A percentile compares a stretch with the other conserved stretches of the same genome.
These are phyloP conservation scores for Paracanthobrama guichenoti DNA, from an alignment of 2,113 vertebrate genomes.

Conservation along the genomic window DNA sequence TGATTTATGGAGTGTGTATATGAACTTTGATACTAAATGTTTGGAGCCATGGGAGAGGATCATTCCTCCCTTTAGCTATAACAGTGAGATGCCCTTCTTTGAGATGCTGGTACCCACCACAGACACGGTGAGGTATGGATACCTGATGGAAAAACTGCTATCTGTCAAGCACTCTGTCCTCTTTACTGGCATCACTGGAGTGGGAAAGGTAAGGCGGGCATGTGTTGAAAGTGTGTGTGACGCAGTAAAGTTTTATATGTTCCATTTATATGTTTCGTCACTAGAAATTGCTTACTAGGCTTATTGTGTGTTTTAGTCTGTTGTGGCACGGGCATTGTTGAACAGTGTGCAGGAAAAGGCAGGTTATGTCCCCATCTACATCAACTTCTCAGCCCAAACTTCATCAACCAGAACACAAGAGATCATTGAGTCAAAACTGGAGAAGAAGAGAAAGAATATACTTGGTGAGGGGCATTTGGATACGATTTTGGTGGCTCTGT, in stretches of 20 bases:
- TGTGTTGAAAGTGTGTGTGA: neutral
- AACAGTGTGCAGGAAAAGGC: slow-evolving; percentile 79
- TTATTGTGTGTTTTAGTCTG: slow-evolving; percentile 69
- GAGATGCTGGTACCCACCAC: slow-evolving; percentile 87
- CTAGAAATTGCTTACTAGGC: neutral
- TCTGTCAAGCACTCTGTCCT: slow-evolving; percentile 81
- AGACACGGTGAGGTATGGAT: slow-evolving; percentile 86
- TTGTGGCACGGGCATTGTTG: slow-evolving; percentile 80
- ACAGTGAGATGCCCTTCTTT: slow-evolving; percentile 80
- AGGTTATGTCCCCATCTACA: slow-evolving; percentile 80
- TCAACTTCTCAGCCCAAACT: slow-evolving; percentile 85
- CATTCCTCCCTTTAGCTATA: slow-evolving; percentile 81
- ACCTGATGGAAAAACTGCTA: slow-evolving; percentile 86
- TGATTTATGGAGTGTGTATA: slow-evolving; percentile 80
- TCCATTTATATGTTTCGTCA: neutral
- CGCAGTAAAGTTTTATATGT: neutral
- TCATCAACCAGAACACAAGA: slow-evolving; percentile 83
- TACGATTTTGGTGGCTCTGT: neutral
- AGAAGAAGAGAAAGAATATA: slow-evolving; percentile 84
- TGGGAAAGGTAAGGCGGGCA: slow-evolving; percentile 80
- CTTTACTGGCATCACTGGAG: slow-evolving; percentile 85
- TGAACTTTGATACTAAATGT: slow-evolving; percentile 78
- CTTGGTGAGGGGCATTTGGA: slow-evolving; percentile 68
- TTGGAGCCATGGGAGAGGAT: slow-evolving; percentile 83
- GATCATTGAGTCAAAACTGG: slow-evolving; percentile 86